A percentile compares a stretch with the other conserved stretches of the same genome.
Conservation (phyloP, 2,797 vertebrate genomes). For the Balearica regulorum region DNA sequence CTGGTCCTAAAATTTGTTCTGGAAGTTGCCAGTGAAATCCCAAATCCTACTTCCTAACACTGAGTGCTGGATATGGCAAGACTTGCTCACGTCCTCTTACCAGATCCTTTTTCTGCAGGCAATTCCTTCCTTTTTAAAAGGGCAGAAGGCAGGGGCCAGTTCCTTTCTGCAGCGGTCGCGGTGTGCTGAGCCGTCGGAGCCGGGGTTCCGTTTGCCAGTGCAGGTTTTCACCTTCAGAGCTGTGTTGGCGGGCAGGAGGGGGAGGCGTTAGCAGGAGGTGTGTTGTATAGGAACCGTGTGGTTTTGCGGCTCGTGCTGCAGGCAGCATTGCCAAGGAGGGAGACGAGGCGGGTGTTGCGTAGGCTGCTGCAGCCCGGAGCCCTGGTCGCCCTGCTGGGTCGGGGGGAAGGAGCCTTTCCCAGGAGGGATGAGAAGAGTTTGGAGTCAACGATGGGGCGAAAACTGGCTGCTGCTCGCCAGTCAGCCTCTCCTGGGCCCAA, state of each 20-base stretch:
- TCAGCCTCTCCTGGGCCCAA: rapidly evolving
- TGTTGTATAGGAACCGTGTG: rapidly evolving
- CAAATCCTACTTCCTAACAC: not conserved
- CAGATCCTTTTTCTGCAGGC: not conserved
- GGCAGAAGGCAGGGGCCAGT: rapidly evolving
- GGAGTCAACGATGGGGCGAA: rapidly evolving
- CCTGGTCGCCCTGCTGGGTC: not conserved
- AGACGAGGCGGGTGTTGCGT: rapidly evolving
- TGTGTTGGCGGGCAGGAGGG: rapidly evolving
- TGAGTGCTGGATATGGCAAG: not conserved
- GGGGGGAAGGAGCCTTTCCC: not conserved
- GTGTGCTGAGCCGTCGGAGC: rapidly evolving
- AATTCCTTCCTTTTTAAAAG: not conserved
- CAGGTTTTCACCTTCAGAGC: rapidly evolving
- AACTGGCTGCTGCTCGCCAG: rapidly evolving
- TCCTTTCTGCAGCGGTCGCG: rapidly evolving
- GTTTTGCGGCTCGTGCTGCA: not conserved
- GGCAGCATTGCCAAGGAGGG: not conserved
- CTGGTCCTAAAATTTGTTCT: not conserved
- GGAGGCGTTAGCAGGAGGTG: rapidly evolving
- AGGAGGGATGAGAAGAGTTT: not conserved
- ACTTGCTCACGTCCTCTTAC: rapidly evolving
- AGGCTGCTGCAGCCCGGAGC: not conserved
- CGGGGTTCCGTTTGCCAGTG: rapidly evolving
- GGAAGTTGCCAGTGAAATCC: not conserved